These are phyloP conservation scores for Medauroidea extradentata DNA, from an alignment of 1,140 invertebrate species.

Conservation along the genomic window DNA sequence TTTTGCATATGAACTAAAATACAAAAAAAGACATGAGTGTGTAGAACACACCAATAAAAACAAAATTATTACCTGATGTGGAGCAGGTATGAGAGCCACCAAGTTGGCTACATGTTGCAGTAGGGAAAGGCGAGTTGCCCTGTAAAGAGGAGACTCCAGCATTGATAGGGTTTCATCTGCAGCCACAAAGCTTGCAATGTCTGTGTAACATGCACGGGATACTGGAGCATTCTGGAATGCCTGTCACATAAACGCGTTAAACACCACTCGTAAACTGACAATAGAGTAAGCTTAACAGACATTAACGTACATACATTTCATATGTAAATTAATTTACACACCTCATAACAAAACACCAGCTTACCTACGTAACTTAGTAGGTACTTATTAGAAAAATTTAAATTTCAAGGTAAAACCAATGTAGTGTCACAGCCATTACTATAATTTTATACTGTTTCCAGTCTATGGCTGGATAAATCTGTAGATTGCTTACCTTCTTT, in stretches of 20 bases:
- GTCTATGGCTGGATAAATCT: no score
- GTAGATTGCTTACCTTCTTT: no score
- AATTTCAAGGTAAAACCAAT: no score
- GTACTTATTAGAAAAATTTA: no score
- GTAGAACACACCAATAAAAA: no score
- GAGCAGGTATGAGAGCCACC: constrained; percentile 51
- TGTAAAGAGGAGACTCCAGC: constrained; percentile 42
- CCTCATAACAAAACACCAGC: no score
- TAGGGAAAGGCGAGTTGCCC: constrained; percentile 51
- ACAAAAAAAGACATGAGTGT: no score
- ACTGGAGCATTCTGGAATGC: constrained; percentile 4
- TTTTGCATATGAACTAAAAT: no score
- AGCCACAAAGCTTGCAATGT: neutral
- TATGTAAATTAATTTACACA: neutral
- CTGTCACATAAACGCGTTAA: neutral
- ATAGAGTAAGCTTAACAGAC: neutral
- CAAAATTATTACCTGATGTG: constrained; percentile 52
- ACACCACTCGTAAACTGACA: neutral
- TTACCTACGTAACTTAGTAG: no score
- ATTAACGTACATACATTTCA: neutral
- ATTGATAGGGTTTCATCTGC: neutral
- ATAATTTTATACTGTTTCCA: no score
- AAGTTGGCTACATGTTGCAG: constrained; percentile 53
- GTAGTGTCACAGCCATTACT: no score
- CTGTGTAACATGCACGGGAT: neutral